Evolutionary conservation across 1,140 invertebrate genomes (phyloP).

Genomic region (Hestina assimilis): DNA sequence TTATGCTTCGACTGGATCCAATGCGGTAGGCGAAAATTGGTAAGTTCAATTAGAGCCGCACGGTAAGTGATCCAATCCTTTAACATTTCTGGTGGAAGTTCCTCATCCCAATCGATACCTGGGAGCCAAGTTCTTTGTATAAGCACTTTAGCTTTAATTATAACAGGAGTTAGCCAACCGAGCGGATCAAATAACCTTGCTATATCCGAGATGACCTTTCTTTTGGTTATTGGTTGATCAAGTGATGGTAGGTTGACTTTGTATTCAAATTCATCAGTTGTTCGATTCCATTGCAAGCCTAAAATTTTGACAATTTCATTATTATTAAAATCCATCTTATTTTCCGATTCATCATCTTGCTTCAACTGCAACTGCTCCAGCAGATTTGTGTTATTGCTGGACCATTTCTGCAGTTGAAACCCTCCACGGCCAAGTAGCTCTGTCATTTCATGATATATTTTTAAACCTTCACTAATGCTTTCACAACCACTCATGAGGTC

Average conservation of each 20-base stretch:
- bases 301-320: slow-evolving; percentile 22
- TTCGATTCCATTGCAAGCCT: slow-evolving; percentile 21
- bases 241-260: slow-evolving; percentile 6
- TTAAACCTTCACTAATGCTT: slow-evolving; percentile 14
- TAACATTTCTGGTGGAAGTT: slow-evolving; percentile 10
- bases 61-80: slow-evolving; percentile 25
- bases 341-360: not conserved
- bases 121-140: slow-evolving; percentile 24
- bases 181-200: slow-evolving; percentile 20
- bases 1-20: slow-evolving; percentile 2
- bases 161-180: slow-evolving; percentile 22
- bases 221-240: slow-evolving; percentile 24
- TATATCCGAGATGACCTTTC: slow-evolving; percentile 27
- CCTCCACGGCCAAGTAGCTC: slow-evolving; percentile 16
- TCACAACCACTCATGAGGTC: slow-evolving; percentile 28
- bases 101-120: slow-evolving; percentile 24
- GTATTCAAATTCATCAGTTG: slow-evolving; percentile 9
- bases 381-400: slow-evolving; percentile 18
- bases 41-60: not conserved
- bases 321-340: slow-evolving; percentile 5
- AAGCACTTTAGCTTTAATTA: slow-evolving; percentile 20
- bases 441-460: slow-evolving; percentile 25
- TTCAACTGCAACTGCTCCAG: slow-evolving; percentile 4
- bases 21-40: slow-evolving; percentile 5
- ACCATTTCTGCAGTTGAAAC: slow-evolving; percentile 32